Evolutionary conservation across 2,797 vertebrate genomes (phyloP), one percentile per base, ranked within the genome.

Genomic region (Takifugu rubripes): DNA sequence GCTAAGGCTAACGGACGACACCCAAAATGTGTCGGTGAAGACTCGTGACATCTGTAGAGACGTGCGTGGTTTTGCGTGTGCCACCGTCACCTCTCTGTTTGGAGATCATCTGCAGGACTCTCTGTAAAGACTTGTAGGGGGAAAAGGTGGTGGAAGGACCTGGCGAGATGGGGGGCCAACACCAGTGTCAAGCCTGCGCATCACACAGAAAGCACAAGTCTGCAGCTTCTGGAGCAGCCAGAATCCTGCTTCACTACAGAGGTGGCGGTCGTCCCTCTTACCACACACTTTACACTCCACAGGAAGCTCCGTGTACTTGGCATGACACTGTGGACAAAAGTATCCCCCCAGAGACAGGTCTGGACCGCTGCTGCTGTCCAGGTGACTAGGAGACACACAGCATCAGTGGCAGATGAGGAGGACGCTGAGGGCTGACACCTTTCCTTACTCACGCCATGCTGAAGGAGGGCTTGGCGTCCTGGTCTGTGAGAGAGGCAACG

Each of bases 261-360:
- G 3, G 7, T 2, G 9, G n/a, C n/a, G n/a, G n/a, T n/a, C n/a
- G 7, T 33, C 31, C 31, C 8, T 17, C 96, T 49, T 89, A 99
- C 97, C 95, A 69, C 97, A 99, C 63, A 99, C 89, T 93, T 95
- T 99, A 86, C 97, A 99, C 83, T 99, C 97, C 67, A 99, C 96
- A 0, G 97, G 97, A 56, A 99, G 93, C 65, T 99, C 96, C 5
- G 89, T 91, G 87, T 99, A 99, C 75, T 99, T 99, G 49, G 93
- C 92, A 63, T 93, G 92, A 72, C 97, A 99, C 64, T 99, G 97
- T 0, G 97, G 97, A 74, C 97, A 99, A 72, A 94, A 97, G 82
- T 96, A 99, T 0, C 97, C 97, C 58, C 94, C 94, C 25, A 99
- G 81, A 8, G 93, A 92, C 55, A 98, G 91, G 46, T 87, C 91